Base-by-base conservation (phyloP, 2,113 vertebrate species). In the Tautogolabrus adspersus region DNA sequence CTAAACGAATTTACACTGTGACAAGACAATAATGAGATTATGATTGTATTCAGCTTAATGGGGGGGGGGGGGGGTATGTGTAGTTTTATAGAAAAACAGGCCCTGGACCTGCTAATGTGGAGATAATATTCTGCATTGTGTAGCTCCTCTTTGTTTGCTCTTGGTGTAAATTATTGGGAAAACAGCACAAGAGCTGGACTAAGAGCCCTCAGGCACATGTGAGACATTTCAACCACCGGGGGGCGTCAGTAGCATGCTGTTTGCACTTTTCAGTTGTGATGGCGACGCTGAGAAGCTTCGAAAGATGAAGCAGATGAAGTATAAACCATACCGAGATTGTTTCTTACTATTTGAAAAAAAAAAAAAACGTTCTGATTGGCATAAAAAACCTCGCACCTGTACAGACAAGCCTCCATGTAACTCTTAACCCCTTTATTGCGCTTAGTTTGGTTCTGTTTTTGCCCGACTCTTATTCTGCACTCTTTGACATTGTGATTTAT, bases 161-260 rank as follows among this genome's bases (percentile, higher is more conserved):
- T 40, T 21, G 37, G 5, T n/a, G n/a, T 0, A 40, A 38, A 19
- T 11, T 4, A 26, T 21, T 2, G 16, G 16, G 18, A 49, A 49
- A 15, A 5, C 44, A 11, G 10, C 42, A 46, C 4, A 12, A 46
- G 44, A 15, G 44, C 4, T 16, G 11, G 12, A 12, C 44, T 46
- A 12, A 15, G 44, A 46, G 2, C 15, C 44, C 11, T 66, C 21
- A 1, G 46, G 8, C 5, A 38, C 1, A 8, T 21, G 23, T 56
- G 2, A 0, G 3, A 57, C 12, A 18, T 15, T 6, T 1, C 21
- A 5, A 3, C 77, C 91, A 88, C 73, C 63, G 90, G 90, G 76
- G 85, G 89, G 77, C 85, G 68, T 19, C 78, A 66, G 47, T 8
- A 3, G 9, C 71, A 69, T 23, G 51, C 55, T 8, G 44, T 51